phyloP scores from a whole-genome alignment of 2,113 vertebrate genomes.

The Pelvicachromis taeniatus region DNA sequence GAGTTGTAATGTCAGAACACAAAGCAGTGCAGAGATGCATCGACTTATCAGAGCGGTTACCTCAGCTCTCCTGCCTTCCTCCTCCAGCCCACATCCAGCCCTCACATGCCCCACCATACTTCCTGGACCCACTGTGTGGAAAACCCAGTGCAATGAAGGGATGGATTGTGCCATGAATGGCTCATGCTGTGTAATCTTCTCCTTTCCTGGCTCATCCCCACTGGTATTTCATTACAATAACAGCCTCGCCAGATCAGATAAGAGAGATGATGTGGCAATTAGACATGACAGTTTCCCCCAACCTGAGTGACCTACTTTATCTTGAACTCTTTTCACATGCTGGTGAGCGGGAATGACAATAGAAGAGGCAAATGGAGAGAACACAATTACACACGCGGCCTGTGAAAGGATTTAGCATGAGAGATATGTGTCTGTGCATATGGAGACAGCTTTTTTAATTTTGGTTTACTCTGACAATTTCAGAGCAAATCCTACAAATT shows the following conservation, averaged over 20 bases:
- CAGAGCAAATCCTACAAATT: neutral
- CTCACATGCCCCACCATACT: slow-evolving; percentile 58
- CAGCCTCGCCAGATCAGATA: slow-evolving; percentile 54
- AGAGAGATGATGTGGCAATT: slow-evolving; percentile 39
- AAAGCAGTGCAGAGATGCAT: slow-evolving; percentile 46
- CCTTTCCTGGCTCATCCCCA: slow-evolving; percentile 48
- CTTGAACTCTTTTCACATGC: slow-evolving; percentile 1
- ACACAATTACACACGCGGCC: neutral
- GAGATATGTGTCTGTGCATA: neutral
- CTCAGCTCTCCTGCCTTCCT: slow-evolving; percentile 46
- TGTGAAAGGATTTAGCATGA: neutral
- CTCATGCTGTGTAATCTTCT: slow-evolving; percentile 56
- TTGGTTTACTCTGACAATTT: neutral
- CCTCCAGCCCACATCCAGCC: slow-evolving; percentile 56
- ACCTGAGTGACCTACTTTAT: slow-evolving; percentile 18
- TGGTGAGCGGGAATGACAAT: slow-evolving; percentile 1
- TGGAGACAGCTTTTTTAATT: neutral
- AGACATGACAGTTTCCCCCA: slow-evolving; percentile 27
- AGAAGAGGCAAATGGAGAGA: neutral
- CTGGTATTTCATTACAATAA: slow-evolving; percentile 63
- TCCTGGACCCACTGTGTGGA: slow-evolving; percentile 56
- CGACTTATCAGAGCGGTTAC: slow-evolving; percentile 58
- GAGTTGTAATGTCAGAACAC: slow-evolving; percentile 41
- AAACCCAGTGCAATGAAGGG: slow-evolving; percentile 49
- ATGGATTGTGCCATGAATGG: slow-evolving; percentile 52